Evolutionary conservation across 1,140 invertebrate genomes (phyloP).

Genomic region (Drosophila rufa): DNA sequence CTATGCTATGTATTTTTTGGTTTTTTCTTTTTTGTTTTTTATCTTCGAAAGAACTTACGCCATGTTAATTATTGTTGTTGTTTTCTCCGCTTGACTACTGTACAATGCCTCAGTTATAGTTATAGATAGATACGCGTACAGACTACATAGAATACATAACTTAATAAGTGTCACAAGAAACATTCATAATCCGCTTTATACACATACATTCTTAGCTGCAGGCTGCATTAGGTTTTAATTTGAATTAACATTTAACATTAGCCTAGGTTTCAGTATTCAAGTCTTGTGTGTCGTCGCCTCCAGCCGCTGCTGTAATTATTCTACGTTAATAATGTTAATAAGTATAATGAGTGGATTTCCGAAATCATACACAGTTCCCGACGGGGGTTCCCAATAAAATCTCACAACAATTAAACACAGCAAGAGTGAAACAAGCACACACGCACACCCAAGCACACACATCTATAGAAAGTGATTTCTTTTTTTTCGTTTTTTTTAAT

Average conservation of each 20-base stretch:
- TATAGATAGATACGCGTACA: constrained; percentile 40
- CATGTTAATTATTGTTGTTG: constrained; percentile 50
- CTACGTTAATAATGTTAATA: constrained; percentile 34
- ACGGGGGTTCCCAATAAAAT: constrained; percentile 12
- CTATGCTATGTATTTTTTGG: constrained; percentile 50
- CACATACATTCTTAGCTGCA: constrained; percentile 29
- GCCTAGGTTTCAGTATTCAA: constrained; percentile 69
- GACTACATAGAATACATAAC: constrained; percentile 56
- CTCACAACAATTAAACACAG: constrained; percentile 38
- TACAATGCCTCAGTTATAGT: constrained; percentile 50
- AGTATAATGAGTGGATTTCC: constrained; percentile 11
- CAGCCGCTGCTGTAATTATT: constrained; percentile 37
- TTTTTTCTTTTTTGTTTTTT: constrained; percentile 3
- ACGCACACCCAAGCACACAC: constrained; percentile 27
- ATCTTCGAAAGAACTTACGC: constrained; percentile 38
- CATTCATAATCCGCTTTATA: constrained; percentile 53
- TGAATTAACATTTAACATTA: constrained; percentile 68
- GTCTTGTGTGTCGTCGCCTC: constrained; percentile 69
- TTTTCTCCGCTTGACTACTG: constrained; percentile 45
- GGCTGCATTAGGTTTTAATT: constrained; percentile 31
- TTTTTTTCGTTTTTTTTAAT: not conserved
- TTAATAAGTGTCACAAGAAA: constrained; percentile 53
- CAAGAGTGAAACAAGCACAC: constrained; percentile 31
- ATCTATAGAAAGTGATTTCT: constrained; percentile 17
- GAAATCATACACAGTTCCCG: constrained; percentile 33